Base-by-base conservation (phyloP, 2,888 invertebrate species). In the Disparrhopalites patrizii region DNA sequence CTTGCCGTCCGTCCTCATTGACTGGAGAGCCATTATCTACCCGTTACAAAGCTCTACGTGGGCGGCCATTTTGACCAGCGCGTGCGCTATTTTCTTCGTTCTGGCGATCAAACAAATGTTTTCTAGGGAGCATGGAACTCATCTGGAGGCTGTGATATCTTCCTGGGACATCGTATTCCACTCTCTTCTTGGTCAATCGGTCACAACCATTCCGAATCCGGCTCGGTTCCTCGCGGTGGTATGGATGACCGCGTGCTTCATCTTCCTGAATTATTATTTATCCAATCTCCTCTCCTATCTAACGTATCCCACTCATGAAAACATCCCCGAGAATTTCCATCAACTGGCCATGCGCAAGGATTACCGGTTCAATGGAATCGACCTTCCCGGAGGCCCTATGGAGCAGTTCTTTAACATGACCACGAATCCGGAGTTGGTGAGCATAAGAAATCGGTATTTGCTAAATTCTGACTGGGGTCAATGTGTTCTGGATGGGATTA, bases 311-410 rank as follows among this genome's bases (percentile, higher is more conserved):
- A 15, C 54, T 15, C 20, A 18, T 15, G 54, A 54, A 31, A 20
- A 54, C 3, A 31, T 54, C 3, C 54, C 54, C 15, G n/a, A 15
- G 33, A 33, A 54, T 54, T 54, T 54, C 23, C n/a, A 15, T 7
- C 18, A 15, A 7, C 20, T 54, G 3, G 30, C 54, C 5, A 2
- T 20, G 20, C 3, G 33, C 3, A 4, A 4, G 3, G 54, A 54
- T 33, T 54, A 31, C 28, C 3, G 5, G 33, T 33, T 54, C 3
- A 54, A 54, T 30, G 20, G 13, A 8, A 28, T 31, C n/a, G 54
- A 54, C 20, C 31, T 54, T 18, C 54, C 54, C 10, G 54, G 54
- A 18, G 54, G 54, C 15, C 54, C 54, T 3, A 54, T 54, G 54
- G 54, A 54, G 28, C 30, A 54, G 15, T 54, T 54, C 18, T 54